Evolutionary conservation across 2,113 vertebrate genomes (phyloP).

Genomic region (Coturnix japonica): DNA sequence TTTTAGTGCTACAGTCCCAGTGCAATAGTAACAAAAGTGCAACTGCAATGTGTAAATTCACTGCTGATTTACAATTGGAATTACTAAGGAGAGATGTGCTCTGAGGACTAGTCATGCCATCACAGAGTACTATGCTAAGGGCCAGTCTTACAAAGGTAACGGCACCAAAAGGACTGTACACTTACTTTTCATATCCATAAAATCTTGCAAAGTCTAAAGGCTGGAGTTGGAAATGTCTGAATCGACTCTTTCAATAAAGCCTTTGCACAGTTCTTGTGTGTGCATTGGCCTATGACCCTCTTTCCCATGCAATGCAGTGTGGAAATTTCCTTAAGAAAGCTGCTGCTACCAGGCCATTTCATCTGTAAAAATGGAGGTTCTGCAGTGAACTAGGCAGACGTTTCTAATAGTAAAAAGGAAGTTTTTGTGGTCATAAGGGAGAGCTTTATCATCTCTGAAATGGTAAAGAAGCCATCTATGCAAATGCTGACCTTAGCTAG

Average conservation of each 20-base stretch:
- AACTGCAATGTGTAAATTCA: neutral
- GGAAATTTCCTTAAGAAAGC: neutral
- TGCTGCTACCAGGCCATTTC: neutral
- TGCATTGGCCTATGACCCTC: neutral
- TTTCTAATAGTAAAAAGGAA: neutral
- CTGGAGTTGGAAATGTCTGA: neutral
- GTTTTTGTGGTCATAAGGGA: neutral
- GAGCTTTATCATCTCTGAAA: neutral
- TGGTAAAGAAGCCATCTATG: neutral
- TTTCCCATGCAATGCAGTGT: accelerated
- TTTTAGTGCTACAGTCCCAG: neutral
- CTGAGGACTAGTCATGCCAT: neutral
- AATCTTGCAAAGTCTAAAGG: neutral
- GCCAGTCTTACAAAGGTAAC: neutral
- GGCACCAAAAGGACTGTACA: neutral
- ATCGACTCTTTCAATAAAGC: neutral
- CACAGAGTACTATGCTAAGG: neutral
- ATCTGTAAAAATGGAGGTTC: neutral
- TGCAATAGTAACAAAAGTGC: neutral
- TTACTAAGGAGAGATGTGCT: neutral
- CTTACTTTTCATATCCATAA: neutral
- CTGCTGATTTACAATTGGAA: neutral
- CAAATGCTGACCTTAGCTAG: neutral
- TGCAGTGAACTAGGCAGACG: neutral
- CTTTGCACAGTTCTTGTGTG: neutral